Evolutionary conservation across 2,113 vertebrate genomes (phyloP).

Genomic region (Oxyura jamaicensis): DNA sequence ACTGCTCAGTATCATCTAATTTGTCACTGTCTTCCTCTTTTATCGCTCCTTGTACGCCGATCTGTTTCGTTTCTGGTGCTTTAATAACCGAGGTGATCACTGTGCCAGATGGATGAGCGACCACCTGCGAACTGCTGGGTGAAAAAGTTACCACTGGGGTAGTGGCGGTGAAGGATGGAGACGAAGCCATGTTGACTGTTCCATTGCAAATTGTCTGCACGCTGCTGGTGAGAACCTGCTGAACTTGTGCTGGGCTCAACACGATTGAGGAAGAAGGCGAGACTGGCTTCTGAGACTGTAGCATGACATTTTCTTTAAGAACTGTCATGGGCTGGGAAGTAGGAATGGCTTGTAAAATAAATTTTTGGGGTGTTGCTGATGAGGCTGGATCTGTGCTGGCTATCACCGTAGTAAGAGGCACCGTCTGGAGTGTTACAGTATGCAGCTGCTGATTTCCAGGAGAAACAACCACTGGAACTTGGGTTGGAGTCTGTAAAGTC

Average conservation of each 20-base stretch:
- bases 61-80: slow-evolving; percentile 79
- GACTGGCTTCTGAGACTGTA: slow-evolving; percentile 75
- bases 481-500: slow-evolving; percentile 77
- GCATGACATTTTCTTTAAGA: slow-evolving; percentile 84
- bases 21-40: slow-evolving; percentile 53
- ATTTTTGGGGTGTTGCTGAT: slow-evolving; percentile 76
- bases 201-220: slow-evolving; percentile 81
- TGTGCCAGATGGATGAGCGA: slow-evolving; percentile 77
- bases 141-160: slow-evolving; percentile 80
- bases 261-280: slow-evolving; percentile 76
- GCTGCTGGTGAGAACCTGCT: slow-evolving; percentile 78
- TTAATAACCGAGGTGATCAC: slow-evolving; percentile 87
- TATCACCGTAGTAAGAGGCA: slow-evolving; percentile 85
- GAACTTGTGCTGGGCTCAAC: slow-evolving; percentile 75
- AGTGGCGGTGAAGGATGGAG: slow-evolving; percentile 70
- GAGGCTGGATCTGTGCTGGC: slow-evolving; percentile 80
- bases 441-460: slow-evolving; percentile 81
- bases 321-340: slow-evolving; percentile 82
- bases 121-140: slow-evolving; percentile 76
- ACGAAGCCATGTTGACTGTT: slow-evolving; percentile 70
- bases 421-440: slow-evolving; percentile 85
- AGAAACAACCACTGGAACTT: slow-evolving; percentile 84
- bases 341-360: slow-evolving; percentile 86
- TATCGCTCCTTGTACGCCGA: neutral
- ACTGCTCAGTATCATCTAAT: slow-evolving; percentile 61